Conservation (phyloP, 1,140 invertebrate genomes). For the Ectropis grisescens region DNA sequence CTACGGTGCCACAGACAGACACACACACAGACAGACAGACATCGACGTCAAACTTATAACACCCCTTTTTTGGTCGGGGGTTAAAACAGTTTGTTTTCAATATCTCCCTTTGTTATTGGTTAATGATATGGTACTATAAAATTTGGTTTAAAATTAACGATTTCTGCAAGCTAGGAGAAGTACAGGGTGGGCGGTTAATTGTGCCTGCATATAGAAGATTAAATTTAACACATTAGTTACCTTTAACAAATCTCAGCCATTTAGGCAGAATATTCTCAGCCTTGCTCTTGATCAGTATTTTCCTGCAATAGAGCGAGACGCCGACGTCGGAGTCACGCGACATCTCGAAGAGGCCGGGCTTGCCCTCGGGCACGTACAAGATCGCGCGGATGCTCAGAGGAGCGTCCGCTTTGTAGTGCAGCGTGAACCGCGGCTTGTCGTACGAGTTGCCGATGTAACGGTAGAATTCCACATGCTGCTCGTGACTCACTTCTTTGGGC, state of each 20-base stretch:
- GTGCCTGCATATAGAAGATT: no score
- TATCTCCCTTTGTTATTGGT: no score
- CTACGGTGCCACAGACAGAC: no score
- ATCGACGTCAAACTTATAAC: no score
- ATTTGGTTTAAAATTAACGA: no score
- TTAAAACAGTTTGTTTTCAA: no score
- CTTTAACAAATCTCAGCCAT: conserved; percentile 95
- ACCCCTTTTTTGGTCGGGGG: no score
- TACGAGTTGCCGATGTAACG: conserved; percentile 88
- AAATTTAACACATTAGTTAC: no score
- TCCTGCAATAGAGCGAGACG: conserved; percentile 91
- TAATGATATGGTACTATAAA: no score
- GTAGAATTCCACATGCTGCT: conserved; percentile 94
- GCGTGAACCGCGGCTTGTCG: conserved; percentile 85
- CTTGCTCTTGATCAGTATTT: conserved; percentile 91
- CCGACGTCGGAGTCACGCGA: conserved; percentile 85
- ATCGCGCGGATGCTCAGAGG: conserved; percentile 92
- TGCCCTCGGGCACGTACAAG: conserved; percentile 94
- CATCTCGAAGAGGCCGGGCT: conserved; percentile 91
- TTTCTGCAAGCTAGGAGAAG: no score
- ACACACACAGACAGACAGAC: no score
- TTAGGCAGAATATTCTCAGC: conserved; percentile 93
- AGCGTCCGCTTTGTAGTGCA: conserved; percentile 92
- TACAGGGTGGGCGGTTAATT: no score
- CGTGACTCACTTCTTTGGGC: conserved; percentile 85